Base-by-base conservation (phyloP, 2,888 invertebrate genomes). In the Notocelia uddmanniana region DNA sequence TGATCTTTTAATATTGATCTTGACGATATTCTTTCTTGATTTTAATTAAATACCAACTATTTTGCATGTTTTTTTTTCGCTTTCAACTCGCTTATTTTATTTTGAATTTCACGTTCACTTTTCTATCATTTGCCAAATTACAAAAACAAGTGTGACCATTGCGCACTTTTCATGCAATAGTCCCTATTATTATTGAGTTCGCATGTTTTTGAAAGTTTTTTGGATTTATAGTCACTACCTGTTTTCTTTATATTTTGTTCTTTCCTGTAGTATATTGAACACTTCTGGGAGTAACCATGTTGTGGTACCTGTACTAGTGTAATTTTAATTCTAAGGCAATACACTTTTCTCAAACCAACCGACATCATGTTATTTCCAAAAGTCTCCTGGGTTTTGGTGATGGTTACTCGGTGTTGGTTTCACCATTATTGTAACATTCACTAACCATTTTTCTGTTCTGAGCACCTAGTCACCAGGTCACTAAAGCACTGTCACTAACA, bases 391-490 rank as follows among this genome's bases (percentile, higher is more conserved):
- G 52, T 57, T 57, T 31, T 18, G 83, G 85, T 86, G 83, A 76
- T 75, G 87, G 87, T 85, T 85, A 85, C 84, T 85, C 74, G 91
- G 90, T 89, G 88, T 79, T 78, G 86, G 84, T 78, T 72, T 31
- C 75, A 75, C 68, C 50, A 59, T 76, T 37, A 60, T 68, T 73
- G 69, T 80, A 78, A 80, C 78, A 73, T 76, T 78, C 79, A 91
- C 91, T 93, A 93, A 93, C 91, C 87, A 85, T 84, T 76, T 85
- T 87, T 91, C 85, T 90, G 85, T 92, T 81, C 84, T 86, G 92
- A 93, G 93, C 89, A 89, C 88, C 87, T 84, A 89, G 89, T 90
- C 90, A 88, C 89, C 87, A 82, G 85, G 76, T 78, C 87, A 86
- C 85, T 87, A 76, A 76, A 73, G 76, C 76, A 77, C 77, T 82